Evolutionary conservation across 1,140 invertebrate genomes (phyloP), one percentile per base, ranked within the genome.

Genomic region (Macrobrachium nipponense): DNA sequence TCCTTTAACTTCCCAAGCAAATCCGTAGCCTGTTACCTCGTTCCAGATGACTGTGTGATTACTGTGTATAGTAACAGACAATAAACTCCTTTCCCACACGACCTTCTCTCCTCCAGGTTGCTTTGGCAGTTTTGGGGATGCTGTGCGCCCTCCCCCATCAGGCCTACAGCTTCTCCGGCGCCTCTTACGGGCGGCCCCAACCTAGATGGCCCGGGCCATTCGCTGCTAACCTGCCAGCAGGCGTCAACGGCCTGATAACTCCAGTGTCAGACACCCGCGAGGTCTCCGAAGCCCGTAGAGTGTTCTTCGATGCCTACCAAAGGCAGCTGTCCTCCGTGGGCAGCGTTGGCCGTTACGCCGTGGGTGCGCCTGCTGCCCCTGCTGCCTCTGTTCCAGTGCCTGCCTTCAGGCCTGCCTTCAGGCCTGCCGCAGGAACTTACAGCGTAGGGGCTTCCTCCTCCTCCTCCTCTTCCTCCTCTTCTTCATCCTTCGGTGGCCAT

Each of bases 81-180:
- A 12, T 5, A 18, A n/a, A 2, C 18, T 17, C 18, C 10, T 27
- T 43, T 27, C n/a, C 43, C n/a, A 27, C 11, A n/a, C 60, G 36
- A n/a, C 15, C 27, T 27, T 75, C 18, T 11, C 14, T 82, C 18
- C 58, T 43, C 3, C 27, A 82, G 81, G 81, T 82, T 75, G 70
- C 75, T 75, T 76, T 82, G 70, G 81, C 81, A 82, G 81, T 82
- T 68, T 72, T 82, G 15, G 66, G 66, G 43, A 62, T 82, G 72
- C 27, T 27, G 20, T 60, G 36, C 17, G 81, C 61, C 80, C 70
- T 62, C 66, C 18, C 36, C 80, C 62, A 75, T 82, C 81, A 82
- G 81, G 81, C 70, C 70, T 44, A 18, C 70, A 27, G 58, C 77
- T 20, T 43, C 17, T 58, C 73, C 15, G 36, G 36, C 66, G 44